Evolutionary conservation across 1,140 invertebrate genomes (phyloP).

Genomic region (Drosophila santomea): DNA sequence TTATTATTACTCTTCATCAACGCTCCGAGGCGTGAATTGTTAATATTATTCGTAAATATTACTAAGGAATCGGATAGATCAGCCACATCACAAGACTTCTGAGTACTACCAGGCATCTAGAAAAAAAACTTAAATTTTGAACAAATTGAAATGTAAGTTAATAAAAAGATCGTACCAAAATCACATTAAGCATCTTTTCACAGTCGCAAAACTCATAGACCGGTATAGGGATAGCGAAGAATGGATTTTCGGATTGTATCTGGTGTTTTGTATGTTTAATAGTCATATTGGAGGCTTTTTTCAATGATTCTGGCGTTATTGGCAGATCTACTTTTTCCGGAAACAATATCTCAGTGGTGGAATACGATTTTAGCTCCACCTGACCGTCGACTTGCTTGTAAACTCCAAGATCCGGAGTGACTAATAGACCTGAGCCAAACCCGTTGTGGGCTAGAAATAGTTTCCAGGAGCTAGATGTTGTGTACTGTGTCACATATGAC

Average conservation of each 20-base stretch:
- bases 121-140: too few species aligned
- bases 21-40: slow-evolving; percentile 4
- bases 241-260: too few species aligned
- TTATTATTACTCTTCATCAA: neutral
- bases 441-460: neutral
- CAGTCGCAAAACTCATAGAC: neutral
- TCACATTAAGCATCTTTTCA: slow-evolving; percentile 11
- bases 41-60: slow-evolving; percentile 11
- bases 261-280: neutral
- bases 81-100: neutral
- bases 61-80: slow-evolving; percentile 10
- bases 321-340: neutral
- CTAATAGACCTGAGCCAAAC: slow-evolving; percentile 15
- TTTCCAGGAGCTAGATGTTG: neutral
- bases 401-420: slow-evolving; percentile 8
- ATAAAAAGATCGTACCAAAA: neutral
- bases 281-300: neutral
- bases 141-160: neutral
- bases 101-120: neutral
- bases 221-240: too few species aligned
- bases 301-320: slow-evolving; percentile 9
- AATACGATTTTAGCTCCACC: slow-evolving; percentile 15
- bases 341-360: neutral
- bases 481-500: slow-evolving; percentile 6
- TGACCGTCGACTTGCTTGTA: slow-evolving; percentile 27